Evolutionary conservation across 2,888 invertebrate genomes (phyloP).

Genomic region (Petrophora chlorosata): DNA sequence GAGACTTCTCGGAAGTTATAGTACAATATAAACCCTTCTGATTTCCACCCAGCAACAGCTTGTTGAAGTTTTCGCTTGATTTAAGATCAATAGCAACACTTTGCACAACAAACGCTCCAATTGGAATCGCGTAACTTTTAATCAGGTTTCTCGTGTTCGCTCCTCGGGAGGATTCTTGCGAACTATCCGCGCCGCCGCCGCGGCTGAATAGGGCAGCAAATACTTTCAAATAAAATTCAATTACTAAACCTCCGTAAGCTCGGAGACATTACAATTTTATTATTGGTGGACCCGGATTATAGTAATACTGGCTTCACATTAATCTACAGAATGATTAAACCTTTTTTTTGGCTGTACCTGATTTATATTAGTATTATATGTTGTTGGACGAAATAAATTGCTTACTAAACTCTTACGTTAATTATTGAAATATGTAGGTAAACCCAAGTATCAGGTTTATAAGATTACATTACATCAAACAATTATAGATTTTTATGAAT

Average conservation of each 20-base stretch:
- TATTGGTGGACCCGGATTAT: constrained; percentile 16
- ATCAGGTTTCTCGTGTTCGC: constrained; percentile 15
- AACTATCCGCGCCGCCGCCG: constrained; percentile 12
- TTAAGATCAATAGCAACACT: constrained; percentile 11
- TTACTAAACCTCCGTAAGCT: constrained; percentile 21
- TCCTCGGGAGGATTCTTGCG: constrained; percentile 6
- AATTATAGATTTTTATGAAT: too few species aligned
- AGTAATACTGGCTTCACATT: background rate
- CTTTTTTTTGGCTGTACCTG: background rate
- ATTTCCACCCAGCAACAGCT: too few species aligned
- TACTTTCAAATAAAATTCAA: constrained; percentile 21
- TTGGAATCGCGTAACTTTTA: constrained; percentile 22
- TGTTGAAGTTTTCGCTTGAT: constrained; percentile 3
- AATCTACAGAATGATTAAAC: background rate
- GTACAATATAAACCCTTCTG: too few species aligned
- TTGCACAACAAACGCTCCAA: constrained; percentile 16
- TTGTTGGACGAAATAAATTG: too few species aligned
- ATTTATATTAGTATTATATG: too few species aligned
- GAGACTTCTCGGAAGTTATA: too few species aligned
- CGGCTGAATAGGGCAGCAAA: constrained; percentile 12
- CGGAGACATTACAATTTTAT: constrained; percentile 11
- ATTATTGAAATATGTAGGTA: too few species aligned
- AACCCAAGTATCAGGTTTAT: too few species aligned
- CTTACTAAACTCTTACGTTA: too few species aligned
- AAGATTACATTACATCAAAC: too few species aligned